Evolutionary conservation across 2,797 vertebrate species (phyloP), one percentile per base, ranked within the genome.

Genomic region (Microhierax caerulescens): DNA sequence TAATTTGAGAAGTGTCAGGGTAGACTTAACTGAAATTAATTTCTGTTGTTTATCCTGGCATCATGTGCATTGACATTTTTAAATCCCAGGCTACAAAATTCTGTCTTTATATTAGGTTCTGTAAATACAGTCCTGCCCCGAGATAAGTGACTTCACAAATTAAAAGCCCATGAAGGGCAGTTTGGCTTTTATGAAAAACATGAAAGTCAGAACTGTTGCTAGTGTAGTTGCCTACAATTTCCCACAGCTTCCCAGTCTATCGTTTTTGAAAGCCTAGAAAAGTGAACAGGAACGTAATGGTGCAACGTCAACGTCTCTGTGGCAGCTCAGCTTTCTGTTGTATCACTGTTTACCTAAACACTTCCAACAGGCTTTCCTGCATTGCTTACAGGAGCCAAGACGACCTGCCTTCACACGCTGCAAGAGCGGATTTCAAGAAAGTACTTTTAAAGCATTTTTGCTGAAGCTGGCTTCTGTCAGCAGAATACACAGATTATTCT

Each of bases 101-200:
- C 32, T 64, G 68, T 45, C 63, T 72, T 87, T 72, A 27, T 30
- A 45, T 64, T 90, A 81, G 47, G 36, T 51, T 90, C 78, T 87
- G 77, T 77, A 91, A 86, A 95, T 51, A 92, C 45, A 84, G 56
- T 24, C 78, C 45, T 90, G 69, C 57, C 85, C 69, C 50, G 78
- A 57, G 74, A 90, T 41, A 95, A 93, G 95, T 39, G 23, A 88
- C 60, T 94, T 91, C 23, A 68, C 74, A 85, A 88, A 96, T 93
- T 90, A 95, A 88, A 73, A 95, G 79, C 61, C 73, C 53, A 84
- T 85, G 83, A 90, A 86, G 69, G 70, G 63, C 76, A 94, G 75
- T 79, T 61, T 83, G 70, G 76, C 37, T 91, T 83, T 67, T 47
- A 73, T 14, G 41, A 60, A 68, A 78, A 91, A 53, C 21, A 54